Percentiles rank a stretch among this genome's conserved stretches.
phyloP scores from a whole-genome alignment of 1,140 invertebrate genomes.

The Acyrthosiphon pisum region DNA sequence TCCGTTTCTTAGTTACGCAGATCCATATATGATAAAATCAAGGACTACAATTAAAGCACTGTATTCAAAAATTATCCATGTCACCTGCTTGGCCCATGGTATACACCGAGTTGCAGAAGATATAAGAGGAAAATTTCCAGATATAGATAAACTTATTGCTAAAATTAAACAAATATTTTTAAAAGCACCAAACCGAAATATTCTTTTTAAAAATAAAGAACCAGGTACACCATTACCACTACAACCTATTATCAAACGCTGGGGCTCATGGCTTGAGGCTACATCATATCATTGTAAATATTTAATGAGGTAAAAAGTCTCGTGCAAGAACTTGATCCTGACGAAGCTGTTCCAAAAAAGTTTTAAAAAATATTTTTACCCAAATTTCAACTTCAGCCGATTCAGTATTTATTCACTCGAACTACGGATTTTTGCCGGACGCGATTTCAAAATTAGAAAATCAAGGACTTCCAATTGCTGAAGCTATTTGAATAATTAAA shows the following conservation, averaged over 20 bases:
- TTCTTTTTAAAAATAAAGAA: not conserved
- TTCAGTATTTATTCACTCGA: not conserved
- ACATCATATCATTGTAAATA: too few species aligned
- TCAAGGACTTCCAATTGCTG: not conserved
- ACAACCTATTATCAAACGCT: too few species aligned
- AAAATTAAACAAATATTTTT: slow-evolving; percentile 15
- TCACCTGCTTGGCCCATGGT: not conserved
- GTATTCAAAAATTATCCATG: slow-evolving; percentile 13
- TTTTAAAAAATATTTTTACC: too few species aligned
- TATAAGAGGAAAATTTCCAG: not conserved
- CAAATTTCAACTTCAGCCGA: too few species aligned
- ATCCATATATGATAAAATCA: not conserved
- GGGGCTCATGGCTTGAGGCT: too few species aligned
- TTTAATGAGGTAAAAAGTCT: too few species aligned
- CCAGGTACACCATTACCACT: not conserved
- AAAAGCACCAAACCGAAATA: slow-evolving; percentile 17
- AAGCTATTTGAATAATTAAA: not conserved
- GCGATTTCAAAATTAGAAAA: not conserved
- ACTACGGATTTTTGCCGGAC: not conserved
- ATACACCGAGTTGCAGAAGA: not conserved
- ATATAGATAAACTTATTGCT: not conserved
- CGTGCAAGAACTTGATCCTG: too few species aligned
- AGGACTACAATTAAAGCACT: slow-evolving; percentile 5
- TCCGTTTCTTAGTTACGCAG: too few species aligned
- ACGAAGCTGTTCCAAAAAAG: too few species aligned